These are phyloP conservation scores for Calameuta idolon DNA, from an alignment of 2,888 invertebrate genomes.

Conservation along the genomic window DNA sequence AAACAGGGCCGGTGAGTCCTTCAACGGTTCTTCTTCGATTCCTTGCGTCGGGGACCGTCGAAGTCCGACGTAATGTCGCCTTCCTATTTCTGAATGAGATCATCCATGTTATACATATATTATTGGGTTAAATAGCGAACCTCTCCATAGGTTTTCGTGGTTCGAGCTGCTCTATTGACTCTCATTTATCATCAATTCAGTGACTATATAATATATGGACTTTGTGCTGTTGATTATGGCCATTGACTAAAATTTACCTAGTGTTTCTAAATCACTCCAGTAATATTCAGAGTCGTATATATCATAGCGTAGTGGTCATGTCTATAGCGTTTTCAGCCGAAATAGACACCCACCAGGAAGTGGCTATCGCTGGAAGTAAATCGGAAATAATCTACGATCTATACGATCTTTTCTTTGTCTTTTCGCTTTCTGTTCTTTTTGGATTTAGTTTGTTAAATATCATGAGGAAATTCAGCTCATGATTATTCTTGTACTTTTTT, in stretches of 20 bases:
- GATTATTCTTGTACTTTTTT: background rate
- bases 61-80: conserved; percentile 45
- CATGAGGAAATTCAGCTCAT: background rate
- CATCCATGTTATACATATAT: background rate
- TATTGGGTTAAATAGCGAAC: background rate
- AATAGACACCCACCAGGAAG: background rate
- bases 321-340: background rate
- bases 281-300: background rate
- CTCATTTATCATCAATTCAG: background rate
- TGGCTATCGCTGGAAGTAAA: background rate
- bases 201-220: background rate
- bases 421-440: background rate
- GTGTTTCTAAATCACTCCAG: background rate
- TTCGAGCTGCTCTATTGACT: background rate
- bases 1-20: conserved; percentile 37
- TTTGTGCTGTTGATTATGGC: background rate
- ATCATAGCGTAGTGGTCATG: background rate
- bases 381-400: background rate
- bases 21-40: conserved; percentile 16
- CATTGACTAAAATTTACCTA: background rate
- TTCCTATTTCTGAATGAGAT: conserved; percentile 34
- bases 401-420: background rate
- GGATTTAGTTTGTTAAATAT: background rate
- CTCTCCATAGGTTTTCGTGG: background rate
- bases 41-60: conserved; percentile 50